A percentile compares a stretch with the other conserved stretches of the same genome.
phyloP scores from a whole-genome alignment of 2,888 invertebrate genomes.

The Octonoba sinensis region DNA sequence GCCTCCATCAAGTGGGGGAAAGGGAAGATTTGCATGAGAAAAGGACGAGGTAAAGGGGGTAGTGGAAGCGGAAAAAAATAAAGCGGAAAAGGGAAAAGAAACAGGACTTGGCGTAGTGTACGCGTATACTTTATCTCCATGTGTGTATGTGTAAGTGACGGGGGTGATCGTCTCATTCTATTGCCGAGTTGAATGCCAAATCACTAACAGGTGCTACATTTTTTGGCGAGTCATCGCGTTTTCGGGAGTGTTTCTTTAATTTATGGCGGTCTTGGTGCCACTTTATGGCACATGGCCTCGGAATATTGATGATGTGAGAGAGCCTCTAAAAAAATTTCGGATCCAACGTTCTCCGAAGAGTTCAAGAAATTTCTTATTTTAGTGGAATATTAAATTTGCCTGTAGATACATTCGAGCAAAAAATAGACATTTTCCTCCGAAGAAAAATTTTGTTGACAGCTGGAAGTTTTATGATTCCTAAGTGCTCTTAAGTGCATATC shows the following conservation, averaged over 20 bases:
- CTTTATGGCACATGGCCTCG: conserved; percentile 7
- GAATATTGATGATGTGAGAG: background rate
- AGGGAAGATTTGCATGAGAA: conserved; percentile 61
- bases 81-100: conserved; percentile 37
- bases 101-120: conserved; percentile 28
- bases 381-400: too few species aligned
- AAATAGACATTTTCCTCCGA: too few species aligned
- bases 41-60: conserved; percentile 36
- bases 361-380: too few species aligned
- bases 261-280: conserved; percentile 24
- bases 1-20: conserved; percentile 41
- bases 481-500: too few species aligned
- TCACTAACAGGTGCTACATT: conserved; percentile 62
- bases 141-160: conserved; percentile 51
- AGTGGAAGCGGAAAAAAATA: conserved; percentile 25
- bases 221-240: conserved; percentile 50
- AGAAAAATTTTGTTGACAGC: too few species aligned
- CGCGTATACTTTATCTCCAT: conserved; percentile 60
- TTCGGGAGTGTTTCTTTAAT: conserved; percentile 13
- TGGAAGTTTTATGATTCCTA: too few species aligned
- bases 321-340: too few species aligned
- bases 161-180: conserved; percentile 54
- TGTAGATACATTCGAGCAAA: too few species aligned
- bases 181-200: conserved; percentile 39
- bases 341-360: too few species aligned